Conservation (phyloP, 2,888 invertebrate species). For the Ischnus inquisitorius region DNA sequence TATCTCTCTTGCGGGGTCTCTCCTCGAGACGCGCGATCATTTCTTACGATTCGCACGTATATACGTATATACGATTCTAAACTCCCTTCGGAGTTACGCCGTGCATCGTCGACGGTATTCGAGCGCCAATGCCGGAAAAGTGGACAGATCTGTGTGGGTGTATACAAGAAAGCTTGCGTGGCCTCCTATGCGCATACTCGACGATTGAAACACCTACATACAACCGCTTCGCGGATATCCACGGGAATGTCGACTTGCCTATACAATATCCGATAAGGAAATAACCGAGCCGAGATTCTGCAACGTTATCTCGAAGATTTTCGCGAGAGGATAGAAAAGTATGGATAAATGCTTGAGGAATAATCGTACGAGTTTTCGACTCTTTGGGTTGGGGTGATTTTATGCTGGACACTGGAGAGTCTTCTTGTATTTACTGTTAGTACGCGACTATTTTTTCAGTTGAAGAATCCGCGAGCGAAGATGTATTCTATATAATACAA, state of each 20-base stretch:
- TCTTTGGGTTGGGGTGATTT: not conserved
- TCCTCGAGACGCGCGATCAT: conserved; percentile 77
- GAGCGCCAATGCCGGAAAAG: not conserved
- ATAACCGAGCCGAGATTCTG: conserved; percentile 14
- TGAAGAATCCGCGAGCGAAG: too few species aligned
- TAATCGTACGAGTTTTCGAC: not conserved
- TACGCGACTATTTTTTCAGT: too few species aligned
- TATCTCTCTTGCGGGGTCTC: conserved; percentile 67
- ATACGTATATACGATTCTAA: conserved; percentile 27
- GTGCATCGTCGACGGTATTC: not conserved
- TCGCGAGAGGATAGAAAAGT: conserved; percentile 13
- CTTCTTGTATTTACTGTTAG: too few species aligned
- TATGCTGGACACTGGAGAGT: not conserved
- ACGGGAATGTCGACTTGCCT: conserved; percentile 34
- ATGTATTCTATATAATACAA: too few species aligned
- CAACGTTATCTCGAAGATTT: conserved; percentile 23
- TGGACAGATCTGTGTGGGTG: not conserved
- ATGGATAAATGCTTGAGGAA: not conserved
- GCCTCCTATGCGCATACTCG: not conserved
- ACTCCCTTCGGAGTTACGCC: not conserved
- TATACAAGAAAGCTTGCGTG: conserved; percentile 10
- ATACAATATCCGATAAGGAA: conserved; percentile 44
- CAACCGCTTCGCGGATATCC: conserved; percentile 23
- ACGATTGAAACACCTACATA: conserved; percentile 32
- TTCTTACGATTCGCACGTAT: conserved; percentile 64